Base-by-base conservation (phyloP, 2,888 invertebrate species). In the Plusia festucae region DNA sequence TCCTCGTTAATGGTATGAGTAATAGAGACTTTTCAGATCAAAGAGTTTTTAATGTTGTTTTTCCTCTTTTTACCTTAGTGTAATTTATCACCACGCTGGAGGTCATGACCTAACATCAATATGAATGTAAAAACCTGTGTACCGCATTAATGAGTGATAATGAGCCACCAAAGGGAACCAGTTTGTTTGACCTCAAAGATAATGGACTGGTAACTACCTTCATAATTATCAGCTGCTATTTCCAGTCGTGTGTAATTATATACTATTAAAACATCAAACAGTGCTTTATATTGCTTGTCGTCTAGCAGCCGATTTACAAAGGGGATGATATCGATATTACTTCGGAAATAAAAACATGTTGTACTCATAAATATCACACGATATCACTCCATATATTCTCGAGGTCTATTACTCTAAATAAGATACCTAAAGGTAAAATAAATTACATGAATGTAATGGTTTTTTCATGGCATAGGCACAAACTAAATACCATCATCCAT, bases 221-320 rank as follows among this genome's bases (percentile, higher is more conserved):
- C 46, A 18, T 49, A 9, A 49, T 49, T 49, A 49, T 49, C 20
- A 20, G 11, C 16, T 46, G n/a, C 0, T 16, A 20, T 11, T 49
- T 49, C 20, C 46, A 49, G 44, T 16, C 1, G 6, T 44, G 8
- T 49, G 18, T 49, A 20, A 49, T 20, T 49, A n/a, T n/a, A n/a
- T n/a, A 49, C 46, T 11, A 20, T 20, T 49, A 49, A 46, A 20
- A 18, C 46, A 49, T 49, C 46, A 49, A 49, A 49, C 18, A 49
- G 9, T 9, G 15, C 40, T 40, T 40, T 40, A 13, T 13, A 13
- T 13, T 34, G 5, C n/a, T n/a, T 40, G n/a, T n/a, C 40, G 40
- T n/a, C n/a, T 13, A 15, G 15, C 15, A 40, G 40, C 34, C 34
- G n/a, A n/a, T 40, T 40, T 4, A 15, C 34, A 34, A 15, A 34